Conservation (phyloP, 2,888 invertebrate genomes). For the Patella caerulea region DNA sequence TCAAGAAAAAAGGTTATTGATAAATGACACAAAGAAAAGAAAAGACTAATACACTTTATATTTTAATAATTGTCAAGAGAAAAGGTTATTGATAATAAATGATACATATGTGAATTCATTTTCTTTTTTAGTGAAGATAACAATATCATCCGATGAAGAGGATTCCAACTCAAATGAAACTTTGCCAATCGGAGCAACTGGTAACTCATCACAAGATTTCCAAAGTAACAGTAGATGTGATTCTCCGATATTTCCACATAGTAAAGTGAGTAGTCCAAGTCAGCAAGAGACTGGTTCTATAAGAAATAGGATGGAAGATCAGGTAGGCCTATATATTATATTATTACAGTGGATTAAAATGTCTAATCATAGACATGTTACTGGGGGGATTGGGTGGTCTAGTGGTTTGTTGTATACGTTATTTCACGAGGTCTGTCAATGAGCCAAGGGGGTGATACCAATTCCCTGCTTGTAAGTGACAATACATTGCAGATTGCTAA, state of each 20-base stretch:
- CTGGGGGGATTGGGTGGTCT: too few relatives aligned
- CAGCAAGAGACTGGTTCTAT: constrained; percentile 31
- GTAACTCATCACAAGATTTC: constrained; percentile 15
- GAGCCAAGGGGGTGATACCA: too few relatives aligned
- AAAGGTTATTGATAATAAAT: too few relatives aligned
- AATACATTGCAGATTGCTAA: too few relatives aligned
- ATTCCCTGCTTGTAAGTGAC: too few relatives aligned
- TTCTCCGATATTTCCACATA: constrained; percentile 30
- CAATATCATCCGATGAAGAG: constrained; percentile 69
- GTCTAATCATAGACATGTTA: too few relatives aligned
- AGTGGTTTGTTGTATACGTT: too few relatives aligned
- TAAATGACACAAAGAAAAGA: too few relatives aligned
- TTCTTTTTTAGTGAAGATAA: constrained; percentile 57
- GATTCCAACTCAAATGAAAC: constrained; percentile 39
- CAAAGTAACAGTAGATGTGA: constrained; percentile 25
- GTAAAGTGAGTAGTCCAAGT: background rate
- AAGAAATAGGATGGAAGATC: constrained; percentile 57
- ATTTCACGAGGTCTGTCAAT: too few relatives aligned
- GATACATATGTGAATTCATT: background rate
- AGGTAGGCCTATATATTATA: constrained; percentile 36
- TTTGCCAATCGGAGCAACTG: background rate
- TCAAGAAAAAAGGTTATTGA: too few relatives aligned
- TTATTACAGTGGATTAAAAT: background rate
- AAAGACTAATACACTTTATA: too few relatives aligned
- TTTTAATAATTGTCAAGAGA: too few relatives aligned